Conservation (phyloP, 2,888 invertebrate species). For the Ypsolopha scabrella region DNA sequence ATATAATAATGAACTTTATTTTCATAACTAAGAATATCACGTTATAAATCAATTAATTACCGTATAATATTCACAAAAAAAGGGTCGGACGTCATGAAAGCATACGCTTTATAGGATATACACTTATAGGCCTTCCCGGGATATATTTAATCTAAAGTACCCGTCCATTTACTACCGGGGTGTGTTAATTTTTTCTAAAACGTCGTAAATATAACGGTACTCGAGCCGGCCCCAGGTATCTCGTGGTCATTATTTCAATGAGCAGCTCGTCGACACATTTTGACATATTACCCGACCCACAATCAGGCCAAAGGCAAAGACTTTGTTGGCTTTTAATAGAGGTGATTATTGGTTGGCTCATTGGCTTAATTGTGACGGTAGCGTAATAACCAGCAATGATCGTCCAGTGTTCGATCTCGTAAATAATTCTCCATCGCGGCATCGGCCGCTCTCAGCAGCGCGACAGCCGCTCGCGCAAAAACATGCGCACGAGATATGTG, state of each 20-base stretch:
- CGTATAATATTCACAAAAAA: too few species aligned
- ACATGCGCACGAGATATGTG: not conserved
- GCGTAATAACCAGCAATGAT: conserved; percentile 3
- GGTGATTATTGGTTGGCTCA: not conserved
- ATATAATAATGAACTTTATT: too few species aligned
- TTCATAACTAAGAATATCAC: too few species aligned
- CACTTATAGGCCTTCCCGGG: too few species aligned
- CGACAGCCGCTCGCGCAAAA: conserved; percentile 24
- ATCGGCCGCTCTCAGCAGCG: conserved; percentile 16
- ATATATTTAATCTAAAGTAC: too few species aligned
- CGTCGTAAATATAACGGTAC: too few species aligned
- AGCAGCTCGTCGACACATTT: conserved; percentile 5
- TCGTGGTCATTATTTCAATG: conserved; percentile 7
- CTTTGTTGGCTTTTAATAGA: not conserved
- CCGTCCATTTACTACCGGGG: too few species aligned
- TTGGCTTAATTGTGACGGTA: not conserved
- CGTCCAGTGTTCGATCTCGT: conserved; percentile 26
- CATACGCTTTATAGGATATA: too few species aligned
- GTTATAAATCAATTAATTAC: too few species aligned
- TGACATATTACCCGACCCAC: not conserved
- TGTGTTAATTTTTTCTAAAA: too few species aligned
- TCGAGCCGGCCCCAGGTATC: not conserved
- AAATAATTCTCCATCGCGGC: conserved; percentile 48
- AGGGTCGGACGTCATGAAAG: too few species aligned
- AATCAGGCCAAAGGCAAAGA: not conserved